Base-by-base conservation (phyloP, 64 coral and sea anemone genomes). In the Pocillopora damicornis region DNA sequence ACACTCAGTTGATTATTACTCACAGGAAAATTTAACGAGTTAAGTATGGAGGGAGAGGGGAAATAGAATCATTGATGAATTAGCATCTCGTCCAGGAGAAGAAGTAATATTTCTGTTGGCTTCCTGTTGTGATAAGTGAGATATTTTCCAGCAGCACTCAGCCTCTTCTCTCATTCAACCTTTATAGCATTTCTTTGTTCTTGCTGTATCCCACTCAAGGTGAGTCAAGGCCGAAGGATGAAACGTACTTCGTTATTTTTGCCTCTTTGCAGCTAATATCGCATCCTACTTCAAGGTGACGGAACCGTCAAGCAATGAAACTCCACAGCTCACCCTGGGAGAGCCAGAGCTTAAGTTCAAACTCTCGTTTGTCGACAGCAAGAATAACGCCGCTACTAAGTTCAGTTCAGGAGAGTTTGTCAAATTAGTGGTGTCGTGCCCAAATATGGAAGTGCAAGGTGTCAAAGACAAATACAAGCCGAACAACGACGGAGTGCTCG, bases 291-390 rank as follows among this genome's bases (percentile, higher is more conserved):
- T 92, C 57, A 34, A 80, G 18, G 66, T 95, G 5, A 83, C 83
- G 56, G 90, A 95, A 35, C 94, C 94, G 10, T 83, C 86, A 58
- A 74, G 79, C 38, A 92, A 37, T 79, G 87, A 95, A 59, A 95
- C 87, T 20, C 94, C 94, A 20, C 78, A 82, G 9, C 22, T 95
- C 7, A 59, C 82, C 2, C 63, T 95, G 2, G 94, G 94, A 4
- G 87, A 95, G 34, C 90, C 87, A 13, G 78, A 25, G 26, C 86
- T 95, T 1, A 92, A 76, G 56, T 95, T 95, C 67, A 95, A 92
- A 61, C 87, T 95, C 1, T 35, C 66, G 11, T 95, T 95, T 72
- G 56, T 59, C 62, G 94, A 95, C 81, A 10, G 35, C 4, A 86
- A 87, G 26, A 75, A 88, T 15, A 95, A 95, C 82, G 75, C 94